These are phyloP conservation scores for Anaspis maculata DNA, from an alignment of 2,888 invertebrate species.

Conservation along the genomic window DNA sequence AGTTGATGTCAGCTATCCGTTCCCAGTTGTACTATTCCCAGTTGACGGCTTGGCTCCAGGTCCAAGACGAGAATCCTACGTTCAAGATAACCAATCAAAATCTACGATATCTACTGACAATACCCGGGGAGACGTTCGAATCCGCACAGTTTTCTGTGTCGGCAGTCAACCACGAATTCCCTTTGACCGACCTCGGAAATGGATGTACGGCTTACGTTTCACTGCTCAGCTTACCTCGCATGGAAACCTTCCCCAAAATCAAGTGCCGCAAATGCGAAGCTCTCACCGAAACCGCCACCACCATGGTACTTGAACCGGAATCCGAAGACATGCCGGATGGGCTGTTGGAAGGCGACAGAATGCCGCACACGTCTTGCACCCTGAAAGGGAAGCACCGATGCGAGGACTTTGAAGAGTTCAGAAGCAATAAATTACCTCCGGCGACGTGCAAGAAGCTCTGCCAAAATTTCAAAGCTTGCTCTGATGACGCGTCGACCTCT, in stretches of 20 bases:
- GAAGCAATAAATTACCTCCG: constrained; percentile 7
- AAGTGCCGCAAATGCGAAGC: constrained; percentile 42
- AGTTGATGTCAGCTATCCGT: constrained; percentile 84
- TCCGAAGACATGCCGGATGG: constrained; percentile 11
- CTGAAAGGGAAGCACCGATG: constrained; percentile 66
- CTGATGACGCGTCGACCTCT: constrained; percentile 28
- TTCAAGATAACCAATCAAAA: constrained; percentile 32
- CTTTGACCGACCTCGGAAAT: constrained; percentile 58
- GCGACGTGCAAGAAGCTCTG: constrained; percentile 19
- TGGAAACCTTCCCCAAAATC: constrained; percentile 59
- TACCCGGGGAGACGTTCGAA: constrained; percentile 55
- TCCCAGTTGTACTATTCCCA: constrained; percentile 96
- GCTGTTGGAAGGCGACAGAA: constrained; percentile 57
- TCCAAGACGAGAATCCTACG: constrained; percentile 26
- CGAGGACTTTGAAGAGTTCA: constrained; percentile 63
- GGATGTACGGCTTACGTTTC: constrained; percentile 54
- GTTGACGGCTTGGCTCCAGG: constrained; percentile 83
- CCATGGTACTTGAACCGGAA: constrained; percentile 18
- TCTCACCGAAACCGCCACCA: constrained; percentile 17
- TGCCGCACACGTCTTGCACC: constrained; percentile 62
- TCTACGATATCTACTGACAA: constrained; percentile 61
- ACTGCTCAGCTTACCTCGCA: constrained; percentile 64
- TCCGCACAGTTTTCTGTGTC: constrained; percentile 48
- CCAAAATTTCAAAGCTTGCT: constrained; percentile 13
- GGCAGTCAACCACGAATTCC: constrained; percentile 62